These are phyloP conservation scores for Acipenser ruthenus DNA, from an alignment of 2,797 vertebrate species.

Conservation along the genomic window DNA sequence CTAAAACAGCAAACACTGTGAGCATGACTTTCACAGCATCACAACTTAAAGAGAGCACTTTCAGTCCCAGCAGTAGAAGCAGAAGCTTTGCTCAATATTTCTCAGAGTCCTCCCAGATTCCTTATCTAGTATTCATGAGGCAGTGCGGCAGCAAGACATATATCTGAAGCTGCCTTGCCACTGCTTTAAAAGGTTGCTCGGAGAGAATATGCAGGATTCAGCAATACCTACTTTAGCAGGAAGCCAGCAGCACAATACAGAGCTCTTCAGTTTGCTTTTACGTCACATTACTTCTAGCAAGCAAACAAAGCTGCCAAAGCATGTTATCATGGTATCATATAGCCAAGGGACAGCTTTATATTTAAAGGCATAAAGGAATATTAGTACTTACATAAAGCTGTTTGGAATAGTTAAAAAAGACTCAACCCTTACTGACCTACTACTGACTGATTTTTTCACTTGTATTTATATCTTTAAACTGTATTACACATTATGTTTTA, in stretches of 20 bases:
- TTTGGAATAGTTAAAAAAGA: too few relatives aligned
- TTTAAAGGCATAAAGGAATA: too few relatives aligned
- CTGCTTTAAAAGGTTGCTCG: background rate
- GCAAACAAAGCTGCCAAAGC: background rate
- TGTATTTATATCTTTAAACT: too few relatives aligned
- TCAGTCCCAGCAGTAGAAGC: too few relatives aligned
- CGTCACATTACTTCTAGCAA: background rate
- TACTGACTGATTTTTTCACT: too few relatives aligned
- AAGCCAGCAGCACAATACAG: background rate
- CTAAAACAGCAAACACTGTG: conserved; percentile 43
- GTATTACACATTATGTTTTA: too few relatives aligned
- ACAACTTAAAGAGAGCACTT: too few relatives aligned
- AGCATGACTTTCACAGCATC: background rate
- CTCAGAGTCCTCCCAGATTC: background rate
- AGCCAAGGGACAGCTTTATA: too few relatives aligned
- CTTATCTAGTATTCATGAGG: conserved; percentile 5
- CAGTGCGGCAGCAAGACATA: background rate
- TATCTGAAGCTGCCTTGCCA: background rate
- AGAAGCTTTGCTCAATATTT: background rate
- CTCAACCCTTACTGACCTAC: too few relatives aligned
- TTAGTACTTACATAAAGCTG: too few relatives aligned
- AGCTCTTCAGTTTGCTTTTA: background rate
- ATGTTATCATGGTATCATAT: too few relatives aligned
- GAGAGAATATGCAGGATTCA: background rate
- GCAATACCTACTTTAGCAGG: background rate